Percentiles rank a stretch among this genome's conserved stretches.
phyloP scores from a whole-genome alignment of 2,797 vertebrate species.

The Hipposideros larvatus region DNA sequence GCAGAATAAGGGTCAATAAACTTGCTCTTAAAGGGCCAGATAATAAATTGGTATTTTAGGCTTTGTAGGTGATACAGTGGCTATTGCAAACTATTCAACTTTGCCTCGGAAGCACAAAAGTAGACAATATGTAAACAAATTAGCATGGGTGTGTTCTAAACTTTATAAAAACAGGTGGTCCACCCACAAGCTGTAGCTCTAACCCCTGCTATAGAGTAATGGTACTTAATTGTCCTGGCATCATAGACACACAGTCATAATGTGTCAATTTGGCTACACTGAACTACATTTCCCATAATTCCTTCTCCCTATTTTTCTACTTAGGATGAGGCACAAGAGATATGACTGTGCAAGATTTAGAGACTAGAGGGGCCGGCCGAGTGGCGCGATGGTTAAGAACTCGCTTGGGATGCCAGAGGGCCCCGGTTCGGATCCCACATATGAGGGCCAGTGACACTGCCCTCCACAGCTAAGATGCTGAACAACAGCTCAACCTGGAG shows the following conservation, averaged over 20 bases:
- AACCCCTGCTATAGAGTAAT: not conserved
- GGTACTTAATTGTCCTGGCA: not conserved
- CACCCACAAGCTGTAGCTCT: not conserved
- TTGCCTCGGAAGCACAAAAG: not conserved
- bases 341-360: not conserved
- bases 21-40: not conserved
- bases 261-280: not conserved
- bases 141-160: not conserved
- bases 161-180: not conserved
- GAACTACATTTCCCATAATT: slow-evolving; percentile 23
- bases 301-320: not conserved
- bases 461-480: too few relatives aligned
- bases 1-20: not conserved
- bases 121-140: slow-evolving; percentile 10
- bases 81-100: slow-evolving; percentile 12
- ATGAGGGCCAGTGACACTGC: too few relatives aligned
- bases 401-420: too few relatives aligned
- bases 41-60: not conserved
- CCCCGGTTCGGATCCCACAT: too few relatives aligned
- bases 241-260: not conserved
- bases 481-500: too few relatives aligned
- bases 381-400: too few relatives aligned
- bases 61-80: not conserved
- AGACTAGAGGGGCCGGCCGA: too few relatives aligned
- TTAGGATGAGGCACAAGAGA: not conserved